These are phyloP conservation scores for Philopedon plagiatum DNA, from an alignment of 2,888 invertebrate species.

Conservation along the genomic window DNA sequence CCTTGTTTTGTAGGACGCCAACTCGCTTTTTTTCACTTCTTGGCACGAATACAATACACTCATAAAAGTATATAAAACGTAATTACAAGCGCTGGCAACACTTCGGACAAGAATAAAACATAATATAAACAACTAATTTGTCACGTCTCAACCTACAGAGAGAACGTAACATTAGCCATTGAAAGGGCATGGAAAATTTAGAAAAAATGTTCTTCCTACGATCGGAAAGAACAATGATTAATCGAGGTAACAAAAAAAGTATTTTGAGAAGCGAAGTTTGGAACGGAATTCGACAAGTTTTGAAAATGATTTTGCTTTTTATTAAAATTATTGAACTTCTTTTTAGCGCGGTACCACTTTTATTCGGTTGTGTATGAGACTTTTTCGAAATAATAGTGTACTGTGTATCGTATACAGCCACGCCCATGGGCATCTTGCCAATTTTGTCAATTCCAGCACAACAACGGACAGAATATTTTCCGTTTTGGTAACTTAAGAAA, in stretches of 20 bases:
- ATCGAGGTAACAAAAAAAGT: slow-evolving; percentile 15
- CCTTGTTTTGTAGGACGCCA: slow-evolving; percentile 36
- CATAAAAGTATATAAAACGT: slow-evolving; percentile 49
- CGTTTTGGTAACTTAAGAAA: too few relatives aligned
- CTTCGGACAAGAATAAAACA: slow-evolving; percentile 48
- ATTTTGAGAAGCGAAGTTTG: background rate
- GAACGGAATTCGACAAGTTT: too few relatives aligned
- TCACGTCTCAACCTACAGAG: slow-evolving; percentile 49
- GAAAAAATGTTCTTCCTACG: slow-evolving; percentile 44
- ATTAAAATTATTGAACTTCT: too few relatives aligned
- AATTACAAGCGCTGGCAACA: slow-evolving; percentile 50
- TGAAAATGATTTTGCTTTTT: too few relatives aligned
- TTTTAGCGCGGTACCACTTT: too few relatives aligned
- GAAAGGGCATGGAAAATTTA: slow-evolving; percentile 44
- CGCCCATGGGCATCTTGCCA: too few relatives aligned
- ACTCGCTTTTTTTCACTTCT: slow-evolving; percentile 25
- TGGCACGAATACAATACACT: slow-evolving; percentile 45
- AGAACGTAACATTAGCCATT: slow-evolving; percentile 44
- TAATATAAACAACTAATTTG: slow-evolving; percentile 52
- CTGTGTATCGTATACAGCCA: too few relatives aligned
- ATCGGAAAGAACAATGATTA: slow-evolving; percentile 41
- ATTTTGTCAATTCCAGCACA: too few relatives aligned
- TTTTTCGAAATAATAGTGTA: too few relatives aligned
- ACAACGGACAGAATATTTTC: too few relatives aligned
- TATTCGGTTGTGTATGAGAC: too few relatives aligned